Conservation (phyloP, 92 coral and sea anemone genomes). For the Porites lobata region DNA sequence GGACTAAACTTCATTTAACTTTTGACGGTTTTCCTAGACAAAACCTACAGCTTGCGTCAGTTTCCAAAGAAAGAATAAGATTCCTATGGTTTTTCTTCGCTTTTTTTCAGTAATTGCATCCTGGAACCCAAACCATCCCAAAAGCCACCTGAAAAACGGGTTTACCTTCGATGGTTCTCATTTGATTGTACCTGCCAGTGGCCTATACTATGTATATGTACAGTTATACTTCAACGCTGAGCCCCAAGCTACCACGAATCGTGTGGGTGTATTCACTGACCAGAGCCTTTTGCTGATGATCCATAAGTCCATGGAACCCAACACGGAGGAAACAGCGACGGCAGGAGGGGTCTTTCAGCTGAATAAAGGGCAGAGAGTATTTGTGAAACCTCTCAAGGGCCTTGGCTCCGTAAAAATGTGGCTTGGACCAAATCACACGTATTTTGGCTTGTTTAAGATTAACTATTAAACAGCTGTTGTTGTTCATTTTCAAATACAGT, state of each 20-base stretch:
- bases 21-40: too few relatives aligned
- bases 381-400: neutral
- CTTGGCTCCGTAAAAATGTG: neutral
- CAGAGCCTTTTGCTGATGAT: slow-evolving; percentile 7
- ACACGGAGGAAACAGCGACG: neutral
- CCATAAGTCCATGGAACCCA: slow-evolving; percentile 6
- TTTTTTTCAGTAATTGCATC: neutral
- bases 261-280: neutral
- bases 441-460: neutral
- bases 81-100: neutral
- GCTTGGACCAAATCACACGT: slow-evolving; percentile 3
- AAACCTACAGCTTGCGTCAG: too few relatives aligned
- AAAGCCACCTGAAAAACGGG: slow-evolving; percentile 1
- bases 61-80: neutral
- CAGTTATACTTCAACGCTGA: slow-evolving; percentile 7
- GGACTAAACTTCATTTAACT: too few relatives aligned
- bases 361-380: neutral
- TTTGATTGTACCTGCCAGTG: neutral
- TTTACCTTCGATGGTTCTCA: neutral
- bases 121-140: neutral
- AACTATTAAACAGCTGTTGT: too few relatives aligned
- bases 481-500: too few relatives aligned
- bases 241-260: neutral
- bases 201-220: neutral
- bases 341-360: slow-evolving; percentile 1